Conservation (phyloP, 2,113 vertebrate genomes). For the Galeopterus variegatus region DNA sequence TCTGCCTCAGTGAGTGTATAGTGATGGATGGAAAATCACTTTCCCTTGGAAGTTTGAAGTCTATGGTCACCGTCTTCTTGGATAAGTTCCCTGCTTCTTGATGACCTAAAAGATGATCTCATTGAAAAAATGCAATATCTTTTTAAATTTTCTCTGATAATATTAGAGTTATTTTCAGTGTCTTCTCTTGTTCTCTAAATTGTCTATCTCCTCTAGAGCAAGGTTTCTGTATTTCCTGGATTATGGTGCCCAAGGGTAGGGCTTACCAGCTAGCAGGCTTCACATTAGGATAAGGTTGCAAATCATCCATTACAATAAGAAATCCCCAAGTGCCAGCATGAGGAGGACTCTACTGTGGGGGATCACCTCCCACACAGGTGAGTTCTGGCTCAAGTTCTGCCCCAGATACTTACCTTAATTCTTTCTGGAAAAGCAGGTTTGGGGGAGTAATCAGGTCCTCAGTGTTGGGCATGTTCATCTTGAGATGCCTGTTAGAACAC, state of each 20-base stretch:
- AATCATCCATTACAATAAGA: background rate
- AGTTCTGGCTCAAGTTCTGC: background rate
- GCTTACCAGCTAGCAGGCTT: background rate
- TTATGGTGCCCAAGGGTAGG: rapidly evolving
- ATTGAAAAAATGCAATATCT: background rate
- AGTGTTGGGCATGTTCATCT: background rate
- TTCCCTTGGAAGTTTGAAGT: background rate
- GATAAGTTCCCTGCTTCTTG: background rate
- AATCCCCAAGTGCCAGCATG: background rate
- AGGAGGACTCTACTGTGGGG: background rate
- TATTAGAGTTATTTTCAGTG: background rate
- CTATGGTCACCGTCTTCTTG: too few species aligned
- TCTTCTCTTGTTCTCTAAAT: background rate
- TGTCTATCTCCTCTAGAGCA: background rate
- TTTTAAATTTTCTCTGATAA: background rate
- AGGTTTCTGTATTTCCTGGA: too few species aligned
- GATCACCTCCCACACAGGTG: too few species aligned
- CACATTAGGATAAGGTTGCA: too few species aligned
- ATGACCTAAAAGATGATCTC: background rate
- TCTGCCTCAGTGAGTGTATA: rapidly evolving
- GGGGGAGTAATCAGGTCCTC: background rate
- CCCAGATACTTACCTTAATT: background rate
- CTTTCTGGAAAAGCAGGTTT: background rate
- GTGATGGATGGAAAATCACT: background rate
- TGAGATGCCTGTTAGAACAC: background rate